Evolutionary conservation across 2,888 invertebrate species (phyloP), one percentile per base, ranked within the genome.

Genomic region (Exephanes ischioxanthus): DNA sequence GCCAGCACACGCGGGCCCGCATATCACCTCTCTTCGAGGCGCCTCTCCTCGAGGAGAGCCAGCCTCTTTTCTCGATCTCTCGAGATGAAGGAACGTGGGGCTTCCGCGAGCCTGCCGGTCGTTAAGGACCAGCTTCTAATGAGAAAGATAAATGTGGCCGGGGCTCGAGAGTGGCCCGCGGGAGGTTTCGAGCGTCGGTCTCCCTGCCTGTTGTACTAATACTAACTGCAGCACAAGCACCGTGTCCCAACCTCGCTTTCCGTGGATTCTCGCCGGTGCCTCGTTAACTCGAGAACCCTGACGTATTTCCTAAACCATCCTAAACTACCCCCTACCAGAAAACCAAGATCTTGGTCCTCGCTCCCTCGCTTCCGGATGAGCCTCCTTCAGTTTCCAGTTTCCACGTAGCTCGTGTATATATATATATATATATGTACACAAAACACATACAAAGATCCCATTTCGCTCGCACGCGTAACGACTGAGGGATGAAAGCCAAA

Each of bases 101-200:
- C 63, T 30, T 16, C 33, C 58, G 30, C 61, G 48, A 48, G 37
- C 66, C 51, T 51, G 66, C 19, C 22, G 76, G 66, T 76, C 76
- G 76, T 76, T 76, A 76, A 75, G 51, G 66, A 30, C 33, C 37
- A 37, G 37, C 19, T 67, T 63, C 66, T 76, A 76, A 76, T 76
- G 76, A 76, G 76, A 76, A 76, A 76, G 63, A 76, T 76, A 76
- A 76, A 76, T 76, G 76, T 76, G 76, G 75, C 63, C 45, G 48
- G 19, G 11, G 48, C 75, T 75, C 63, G 63, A 51, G 75, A 75
- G 63, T 63, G 48, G 51, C 76, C 63, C 76, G 66, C 51, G 33
- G 37, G 66, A 66, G 51, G 76, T 76, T 66, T 76, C 53, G 37
- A 76, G 76, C 76, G 45, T 48, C 63, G 30, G 30, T 7, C 61